These are phyloP conservation scores for Pocillopora damicornis DNA, from an alignment of 64 coral and sea anemone genomes.

Conservation along the genomic window DNA sequence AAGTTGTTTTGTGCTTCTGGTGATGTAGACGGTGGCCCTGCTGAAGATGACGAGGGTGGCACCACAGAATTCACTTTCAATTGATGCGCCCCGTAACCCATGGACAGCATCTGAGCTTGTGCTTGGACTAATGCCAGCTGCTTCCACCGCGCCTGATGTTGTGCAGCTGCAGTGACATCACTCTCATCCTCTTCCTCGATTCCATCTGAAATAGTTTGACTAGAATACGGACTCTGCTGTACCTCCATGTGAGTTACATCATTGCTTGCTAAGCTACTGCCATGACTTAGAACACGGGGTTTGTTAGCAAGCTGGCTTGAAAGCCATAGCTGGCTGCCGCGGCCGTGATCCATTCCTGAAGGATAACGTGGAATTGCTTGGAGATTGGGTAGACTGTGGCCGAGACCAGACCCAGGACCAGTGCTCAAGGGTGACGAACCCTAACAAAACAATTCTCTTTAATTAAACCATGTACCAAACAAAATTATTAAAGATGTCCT, in stretches of 20 bases:
- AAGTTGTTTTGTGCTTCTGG: conserved; percentile 49
- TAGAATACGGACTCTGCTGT: conserved; percentile 77
- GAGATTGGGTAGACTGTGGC: conserved; percentile 95
- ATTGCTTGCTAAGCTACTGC: conserved; percentile 54
- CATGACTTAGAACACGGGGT: conserved; percentile 44
- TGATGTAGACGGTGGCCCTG: background rate
- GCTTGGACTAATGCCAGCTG: conserved; percentile 84
- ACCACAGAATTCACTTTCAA: conserved; percentile 18
- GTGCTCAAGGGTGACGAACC: conserved; percentile 76
- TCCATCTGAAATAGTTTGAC: conserved; percentile 82
- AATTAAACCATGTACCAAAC: background rate
- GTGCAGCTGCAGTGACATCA: conserved; percentile 72
- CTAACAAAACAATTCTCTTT: background rate
- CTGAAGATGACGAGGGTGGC: background rate
- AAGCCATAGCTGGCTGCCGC: conserved; percentile 64
- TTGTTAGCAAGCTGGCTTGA: conserved; percentile 36
- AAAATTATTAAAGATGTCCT: background rate
- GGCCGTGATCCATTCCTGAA: conserved; percentile 65
- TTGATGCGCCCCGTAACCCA: conserved; percentile 37
- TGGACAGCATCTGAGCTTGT: conserved; percentile 71
- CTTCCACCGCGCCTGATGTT: conserved; percentile 88
- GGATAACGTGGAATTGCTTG: conserved; percentile 78
- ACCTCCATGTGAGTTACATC: conserved; percentile 49
- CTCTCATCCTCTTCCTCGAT: conserved; percentile 95
- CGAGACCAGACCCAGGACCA: conserved; percentile 82